A percentile compares a stretch with the other conserved stretches of the same genome.
Evolutionary conservation across 2,888 invertebrate species (phyloP).

Genomic region (Orthosia incerta): DNA sequence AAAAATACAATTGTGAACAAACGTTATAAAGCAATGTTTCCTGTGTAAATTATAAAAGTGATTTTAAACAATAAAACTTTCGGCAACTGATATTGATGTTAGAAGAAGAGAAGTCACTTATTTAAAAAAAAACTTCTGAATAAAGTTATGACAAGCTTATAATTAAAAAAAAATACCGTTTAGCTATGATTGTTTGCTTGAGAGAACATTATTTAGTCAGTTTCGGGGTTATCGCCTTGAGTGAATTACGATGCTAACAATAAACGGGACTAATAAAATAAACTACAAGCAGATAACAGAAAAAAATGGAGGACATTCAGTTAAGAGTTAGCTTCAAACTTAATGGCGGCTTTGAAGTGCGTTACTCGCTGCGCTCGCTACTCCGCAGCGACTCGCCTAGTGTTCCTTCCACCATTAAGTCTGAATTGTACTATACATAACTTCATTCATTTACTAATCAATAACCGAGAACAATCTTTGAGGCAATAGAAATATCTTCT

Average conservation of each 20-base stretch:
- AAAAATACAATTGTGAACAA: slow-evolving; percentile 56
- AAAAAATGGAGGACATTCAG: slow-evolving; percentile 32
- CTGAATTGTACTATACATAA: slow-evolving; percentile 5
- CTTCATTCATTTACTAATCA: slow-evolving; percentile 41
- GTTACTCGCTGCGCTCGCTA: too few species aligned
- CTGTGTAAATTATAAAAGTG: slow-evolving; percentile 46
- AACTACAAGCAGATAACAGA: slow-evolving; percentile 17
- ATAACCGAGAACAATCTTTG: slow-evolving; percentile 53
- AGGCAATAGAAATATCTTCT: slow-evolving; percentile 61
- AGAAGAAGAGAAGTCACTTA: neutral
- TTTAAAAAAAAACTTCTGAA: neutral
- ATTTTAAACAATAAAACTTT: slow-evolving; percentile 13
- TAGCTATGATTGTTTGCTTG: slow-evolving; percentile 13
- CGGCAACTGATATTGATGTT: neutral
- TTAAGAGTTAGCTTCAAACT: neutral
- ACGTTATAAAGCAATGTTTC: slow-evolving; percentile 45
- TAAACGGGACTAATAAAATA: slow-evolving; percentile 8
- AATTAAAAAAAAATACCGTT: slow-evolving; percentile 33
- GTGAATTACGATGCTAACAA: neutral
- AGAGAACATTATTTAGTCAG: slow-evolving; percentile 15
- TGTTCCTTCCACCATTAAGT: neutral
- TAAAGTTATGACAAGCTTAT: slow-evolving; percentile 20
- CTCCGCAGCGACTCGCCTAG: neutral
- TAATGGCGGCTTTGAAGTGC: neutral
- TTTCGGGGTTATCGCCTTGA: neutral